Conservation (phyloP, 2,888 invertebrate genomes). For the Drosophila emarginata region DNA sequence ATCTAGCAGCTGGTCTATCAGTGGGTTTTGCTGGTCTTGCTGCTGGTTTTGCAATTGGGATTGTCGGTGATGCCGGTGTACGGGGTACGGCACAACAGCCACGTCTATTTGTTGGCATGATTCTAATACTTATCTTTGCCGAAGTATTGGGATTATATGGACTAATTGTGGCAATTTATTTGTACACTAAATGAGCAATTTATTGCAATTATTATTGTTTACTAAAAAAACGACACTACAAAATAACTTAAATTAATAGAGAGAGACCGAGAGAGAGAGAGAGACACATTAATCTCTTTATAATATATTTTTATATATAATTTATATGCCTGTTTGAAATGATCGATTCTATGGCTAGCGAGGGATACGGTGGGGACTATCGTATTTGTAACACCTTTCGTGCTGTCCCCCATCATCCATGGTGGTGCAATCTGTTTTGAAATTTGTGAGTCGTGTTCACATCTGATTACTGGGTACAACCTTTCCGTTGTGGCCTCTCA, state of each 20-base stretch:
- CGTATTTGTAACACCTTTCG: constrained; percentile 1
- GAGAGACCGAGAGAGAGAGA: too few species aligned
- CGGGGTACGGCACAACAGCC: constrained; percentile 99
- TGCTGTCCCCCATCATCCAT: not conserved
- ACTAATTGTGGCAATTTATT: constrained; percentile 98
- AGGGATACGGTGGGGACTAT: too few species aligned
- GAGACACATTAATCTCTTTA: too few species aligned
- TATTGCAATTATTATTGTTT: not conserved
- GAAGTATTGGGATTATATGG: constrained; percentile 99
- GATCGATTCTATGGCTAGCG: too few species aligned
- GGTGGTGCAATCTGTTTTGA: not conserved
- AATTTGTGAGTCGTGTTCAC: constrained; percentile 7
- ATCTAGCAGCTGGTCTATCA: constrained; percentile 97
- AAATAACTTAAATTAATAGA: too few species aligned
- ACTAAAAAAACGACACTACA: too few species aligned
- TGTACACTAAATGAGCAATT: constrained; percentile 92
- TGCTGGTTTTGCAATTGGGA: constrained; percentile 86
- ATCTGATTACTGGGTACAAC: constrained; percentile 4
- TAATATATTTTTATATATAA: too few species aligned
- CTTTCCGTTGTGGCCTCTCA: constrained; percentile 7
- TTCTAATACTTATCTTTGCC: constrained; percentile 94
- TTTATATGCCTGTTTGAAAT: too few species aligned
- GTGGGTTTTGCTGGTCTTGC: constrained; percentile 99
- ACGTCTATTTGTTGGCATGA: constrained; percentile 84
- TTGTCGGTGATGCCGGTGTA: constrained; percentile 99